Conservation (phyloP, 2,797 vertebrate genomes). For the Lateolabrax maculatus region DNA sequence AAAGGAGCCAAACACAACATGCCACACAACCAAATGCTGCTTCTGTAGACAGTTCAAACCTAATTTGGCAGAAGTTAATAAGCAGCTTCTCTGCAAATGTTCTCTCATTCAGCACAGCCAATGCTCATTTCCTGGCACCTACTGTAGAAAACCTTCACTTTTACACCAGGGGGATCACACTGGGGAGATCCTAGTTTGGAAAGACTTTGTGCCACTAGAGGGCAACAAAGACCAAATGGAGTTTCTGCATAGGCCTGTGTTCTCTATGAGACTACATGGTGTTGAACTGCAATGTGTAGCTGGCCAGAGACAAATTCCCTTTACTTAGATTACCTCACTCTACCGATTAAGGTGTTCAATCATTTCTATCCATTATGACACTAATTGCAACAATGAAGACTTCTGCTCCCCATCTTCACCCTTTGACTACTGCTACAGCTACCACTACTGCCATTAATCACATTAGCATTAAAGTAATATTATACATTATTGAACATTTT, state of each 20-base stretch:
- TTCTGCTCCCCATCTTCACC: background rate
- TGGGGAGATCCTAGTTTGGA: background rate
- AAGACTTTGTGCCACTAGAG: constrained; percentile 42
- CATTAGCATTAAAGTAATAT: background rate
- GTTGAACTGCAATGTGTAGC: background rate
- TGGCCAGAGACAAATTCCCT: background rate
- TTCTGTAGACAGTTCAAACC: constrained; percentile 23
- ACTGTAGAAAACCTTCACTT: constrained; percentile 7
- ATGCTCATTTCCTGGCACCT: constrained; percentile 24
- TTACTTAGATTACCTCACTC: background rate
- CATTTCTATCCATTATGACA: background rate
- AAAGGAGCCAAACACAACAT: constrained; percentile 27
- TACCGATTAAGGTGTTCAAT: background rate
- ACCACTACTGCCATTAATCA: background rate
- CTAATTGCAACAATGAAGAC: background rate
- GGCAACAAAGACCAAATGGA: constrained; percentile 42
- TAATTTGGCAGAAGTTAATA: constrained; percentile 28
- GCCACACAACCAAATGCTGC: constrained; percentile 20
- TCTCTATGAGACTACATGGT: background rate
- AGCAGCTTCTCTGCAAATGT: constrained; percentile 33
- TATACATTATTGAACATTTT: background rate
- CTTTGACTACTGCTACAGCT: background rate
- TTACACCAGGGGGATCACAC: background rate
- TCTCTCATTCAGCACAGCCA: constrained; percentile 19
- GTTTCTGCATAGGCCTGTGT: background rate